A percentile compares a stretch with the other conserved stretches of the same genome.
phyloP scores from a whole-genome alignment of 64 coral and sea anemone genomes.

The Stichodactyla mertensii region DNA sequence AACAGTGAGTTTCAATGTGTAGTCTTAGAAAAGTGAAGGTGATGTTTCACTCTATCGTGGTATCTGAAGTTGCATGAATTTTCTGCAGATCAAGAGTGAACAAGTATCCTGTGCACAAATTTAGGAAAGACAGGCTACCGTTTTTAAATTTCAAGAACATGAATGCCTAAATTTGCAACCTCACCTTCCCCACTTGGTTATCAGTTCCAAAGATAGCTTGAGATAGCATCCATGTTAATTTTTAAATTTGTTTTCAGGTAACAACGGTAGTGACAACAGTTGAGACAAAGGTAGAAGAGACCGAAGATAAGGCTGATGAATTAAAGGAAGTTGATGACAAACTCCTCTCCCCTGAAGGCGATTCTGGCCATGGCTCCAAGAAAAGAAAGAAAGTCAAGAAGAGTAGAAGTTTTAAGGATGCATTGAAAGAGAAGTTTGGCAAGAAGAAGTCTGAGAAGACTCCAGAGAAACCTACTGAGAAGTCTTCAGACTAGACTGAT shows the following conservation, averaged over 20 bases:
- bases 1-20: no score
- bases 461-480: background rate
- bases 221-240: background rate
- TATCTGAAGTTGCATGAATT: no score
- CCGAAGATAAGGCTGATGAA: background rate
- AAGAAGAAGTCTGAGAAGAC: background rate
- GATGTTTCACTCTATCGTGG: no score
- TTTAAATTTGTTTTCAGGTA: background rate
- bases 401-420: constrained; percentile 19
- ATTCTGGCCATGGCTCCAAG: background rate
- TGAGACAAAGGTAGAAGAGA: background rate
- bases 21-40: no score
- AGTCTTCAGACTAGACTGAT: background rate
- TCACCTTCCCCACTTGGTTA: no score
- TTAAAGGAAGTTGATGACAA: background rate
- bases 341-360: constrained; percentile 20
- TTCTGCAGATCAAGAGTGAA: no score
- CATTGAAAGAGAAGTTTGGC: constrained; percentile 7
- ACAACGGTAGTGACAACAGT: constrained; percentile 14
- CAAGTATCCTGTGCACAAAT: no score
- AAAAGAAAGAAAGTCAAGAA: constrained; percentile 34
- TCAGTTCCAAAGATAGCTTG: no score
- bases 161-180: no score
- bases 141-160: no score
- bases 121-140: no score